Base-by-base conservation (phyloP, 92 coral and sea anemone species). In the Parazoanthus swiftii region DNA sequence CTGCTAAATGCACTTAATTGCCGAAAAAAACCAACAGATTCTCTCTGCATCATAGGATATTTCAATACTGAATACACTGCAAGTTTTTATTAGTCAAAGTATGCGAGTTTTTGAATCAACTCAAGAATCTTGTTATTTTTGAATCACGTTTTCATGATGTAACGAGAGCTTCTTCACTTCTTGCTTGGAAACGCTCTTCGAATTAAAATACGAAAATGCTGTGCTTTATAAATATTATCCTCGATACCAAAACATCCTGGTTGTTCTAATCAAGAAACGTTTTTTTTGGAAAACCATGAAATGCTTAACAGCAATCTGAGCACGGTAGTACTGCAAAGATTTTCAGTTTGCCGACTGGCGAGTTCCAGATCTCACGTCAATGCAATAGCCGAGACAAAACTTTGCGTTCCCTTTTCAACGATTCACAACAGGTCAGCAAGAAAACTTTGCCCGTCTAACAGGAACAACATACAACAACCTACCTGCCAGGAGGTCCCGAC, bases 401-500 rank as follows among this genome's bases (percentile, higher is more conserved):
- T 82, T 66, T 65, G 26, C 51, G 26, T 66, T 29, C 37, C 38
- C 74, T 63, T 65, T 65, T 38, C 26, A 82, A 36, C 85, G 39
- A 63, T 65, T 42, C 76, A 37, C 37, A 63, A 42, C 20, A 67
- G 73, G 73, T 67, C 73, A 21, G 86, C 76, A 82, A 66, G 50
- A 65, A 66, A 21, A 23, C 73, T 5, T 54, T 65, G 37, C 75
- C 44, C 8, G 37, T 20, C 4, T 65, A 33, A 25, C 86, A 42
- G 25, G 56, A 66, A 82, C 42, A 82, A 10, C 38, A 9, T 23
- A 65, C 36, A 65, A 15, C 26, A 21, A 82, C 86, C 66, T 66
- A 82, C 86, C 86, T 82, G 86, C 86, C 86, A 25, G 86, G 86
- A 82, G 86, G 86, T 66, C 86, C 86, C 70, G 86, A 37, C 86